phyloP scores from a whole-genome alignment of 2,113 vertebrate species.

The Aphyosemion australe region DNA sequence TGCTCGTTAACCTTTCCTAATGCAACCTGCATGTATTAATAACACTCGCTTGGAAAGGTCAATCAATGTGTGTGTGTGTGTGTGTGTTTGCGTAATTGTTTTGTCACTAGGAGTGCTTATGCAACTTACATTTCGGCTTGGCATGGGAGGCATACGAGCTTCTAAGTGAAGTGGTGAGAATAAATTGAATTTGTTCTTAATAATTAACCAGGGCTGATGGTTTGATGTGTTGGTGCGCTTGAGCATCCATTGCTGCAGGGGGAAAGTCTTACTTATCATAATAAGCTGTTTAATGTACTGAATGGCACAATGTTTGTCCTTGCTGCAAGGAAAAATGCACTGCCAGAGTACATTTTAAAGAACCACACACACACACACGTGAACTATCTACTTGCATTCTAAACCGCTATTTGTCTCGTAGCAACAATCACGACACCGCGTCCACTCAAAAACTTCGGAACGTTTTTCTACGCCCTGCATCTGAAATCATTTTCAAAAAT shows the following conservation, averaged over 20 bases:
- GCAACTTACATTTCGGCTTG: slow-evolving; percentile 43
- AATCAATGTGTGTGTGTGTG: slow-evolving; percentile 59
- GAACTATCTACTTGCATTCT: too few relatives aligned
- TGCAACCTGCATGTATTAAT: slow-evolving; percentile 77
- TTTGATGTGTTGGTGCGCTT: slow-evolving; percentile 38
- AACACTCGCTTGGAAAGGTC: slow-evolving; percentile 77
- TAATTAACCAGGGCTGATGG: slow-evolving; percentile 59
- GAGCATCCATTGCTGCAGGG: slow-evolving; percentile 27
- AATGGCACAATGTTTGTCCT: slow-evolving; percentile 15
- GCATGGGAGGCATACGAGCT: slow-evolving; percentile 31
- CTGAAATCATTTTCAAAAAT: too few relatives aligned
- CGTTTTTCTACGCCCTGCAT: too few relatives aligned
- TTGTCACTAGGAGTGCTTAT: slow-evolving; percentile 61
- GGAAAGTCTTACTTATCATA: slow-evolving; percentile 32
- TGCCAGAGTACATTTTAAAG: background rate
- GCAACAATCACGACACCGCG: too few relatives aligned
- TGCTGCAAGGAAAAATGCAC: slow-evolving; percentile 22
- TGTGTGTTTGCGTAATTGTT: slow-evolving; percentile 65
- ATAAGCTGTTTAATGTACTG: slow-evolving; percentile 34
- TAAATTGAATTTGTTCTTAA: slow-evolving; percentile 59
- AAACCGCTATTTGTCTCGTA: too few relatives aligned
- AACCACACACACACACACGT: too few relatives aligned
- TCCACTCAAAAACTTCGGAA: too few relatives aligned
- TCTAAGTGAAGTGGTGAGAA: slow-evolving; percentile 37
- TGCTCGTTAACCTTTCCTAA: slow-evolving; percentile 82